phyloP scores from a whole-genome alignment of 2,113 vertebrate genomes.

The Hemibates koningsi region DNA sequence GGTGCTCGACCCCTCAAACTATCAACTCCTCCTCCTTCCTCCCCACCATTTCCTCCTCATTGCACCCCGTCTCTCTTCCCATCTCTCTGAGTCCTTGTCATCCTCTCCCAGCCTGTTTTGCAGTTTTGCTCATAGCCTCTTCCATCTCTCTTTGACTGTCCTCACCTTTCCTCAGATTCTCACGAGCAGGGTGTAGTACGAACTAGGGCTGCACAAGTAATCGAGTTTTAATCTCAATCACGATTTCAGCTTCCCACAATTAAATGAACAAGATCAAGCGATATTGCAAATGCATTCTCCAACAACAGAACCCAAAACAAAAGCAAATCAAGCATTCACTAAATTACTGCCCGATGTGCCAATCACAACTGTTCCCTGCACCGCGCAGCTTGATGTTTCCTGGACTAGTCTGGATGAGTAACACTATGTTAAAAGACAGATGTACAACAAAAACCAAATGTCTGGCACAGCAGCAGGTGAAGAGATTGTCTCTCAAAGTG shows the following conservation, averaged over 20 bases:
- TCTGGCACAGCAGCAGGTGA: not conserved
- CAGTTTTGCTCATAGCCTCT: not conserved
- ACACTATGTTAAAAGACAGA: not conserved
- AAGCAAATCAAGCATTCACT: not conserved
- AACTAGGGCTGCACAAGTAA: not conserved
- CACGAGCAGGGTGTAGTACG: not conserved
- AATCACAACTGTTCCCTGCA: not conserved
- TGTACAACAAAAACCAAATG: not conserved
- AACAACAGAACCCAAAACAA: not conserved
- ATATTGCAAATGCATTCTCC: not conserved
- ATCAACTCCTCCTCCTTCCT: constrained; percentile 59
- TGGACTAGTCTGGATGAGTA: not conserved
- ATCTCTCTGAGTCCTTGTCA: constrained; percentile 18
- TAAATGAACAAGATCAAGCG: not conserved
- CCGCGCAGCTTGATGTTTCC: not conserved
- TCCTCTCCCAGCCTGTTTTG: constrained; percentile 10
- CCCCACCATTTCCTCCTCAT: constrained; percentile 43
- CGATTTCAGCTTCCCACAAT: not conserved
- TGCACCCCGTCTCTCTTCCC: constrained; percentile 29
- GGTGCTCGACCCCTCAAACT: constrained; percentile 65
- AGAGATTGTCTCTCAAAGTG: not conserved
- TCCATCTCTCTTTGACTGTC: not conserved
- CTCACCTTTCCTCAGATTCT: constrained; percentile 9
- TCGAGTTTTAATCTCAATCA: not conserved
- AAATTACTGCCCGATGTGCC: not conserved